Evolutionary conservation across 1,140 invertebrate genomes (phyloP).

Genomic region (Drosophila triauraria): DNA sequence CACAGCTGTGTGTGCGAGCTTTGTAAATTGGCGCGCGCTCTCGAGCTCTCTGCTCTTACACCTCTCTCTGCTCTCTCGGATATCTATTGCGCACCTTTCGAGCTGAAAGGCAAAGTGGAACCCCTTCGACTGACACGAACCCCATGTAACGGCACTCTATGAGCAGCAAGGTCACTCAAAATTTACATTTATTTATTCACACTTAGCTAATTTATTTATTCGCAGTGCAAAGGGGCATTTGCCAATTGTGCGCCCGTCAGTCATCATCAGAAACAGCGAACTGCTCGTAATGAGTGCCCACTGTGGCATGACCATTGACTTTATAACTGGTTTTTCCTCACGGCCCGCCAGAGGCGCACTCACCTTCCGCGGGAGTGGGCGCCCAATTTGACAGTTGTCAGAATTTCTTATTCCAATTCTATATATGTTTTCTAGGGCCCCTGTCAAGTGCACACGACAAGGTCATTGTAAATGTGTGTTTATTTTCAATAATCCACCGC

Average conservation of each 20-base stretch:
- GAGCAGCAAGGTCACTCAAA: slow-evolving; percentile 32
- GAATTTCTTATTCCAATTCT: slow-evolving; percentile 19
- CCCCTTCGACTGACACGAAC: slow-evolving; percentile 36
- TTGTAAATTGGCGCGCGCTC: slow-evolving; percentile 30
- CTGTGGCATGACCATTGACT: slow-evolving; percentile 79
- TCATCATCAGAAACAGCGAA: slow-evolving; percentile 41
- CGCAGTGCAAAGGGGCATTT: slow-evolving; percentile 4
- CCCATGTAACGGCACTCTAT: slow-evolving; percentile 52
- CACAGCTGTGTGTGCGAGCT: slow-evolving; percentile 65
- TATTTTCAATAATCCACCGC: slow-evolving; percentile 38
- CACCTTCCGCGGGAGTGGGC: slow-evolving; percentile 25
- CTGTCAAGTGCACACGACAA: slow-evolving; percentile 67
- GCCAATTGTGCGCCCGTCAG: slow-evolving; percentile 36
- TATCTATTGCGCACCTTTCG: slow-evolving; percentile 72
- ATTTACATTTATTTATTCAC: slow-evolving; percentile 42
- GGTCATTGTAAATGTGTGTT: slow-evolving; percentile 71
- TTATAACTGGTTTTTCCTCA: slow-evolving; percentile 75
- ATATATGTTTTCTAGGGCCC: slow-evolving; percentile 35
- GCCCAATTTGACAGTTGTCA: slow-evolving; percentile 32
- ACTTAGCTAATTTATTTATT: slow-evolving; percentile 38
- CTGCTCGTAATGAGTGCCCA: slow-evolving; percentile 50
- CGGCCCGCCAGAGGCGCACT: slow-evolving; percentile 57
- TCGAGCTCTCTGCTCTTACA: no score
- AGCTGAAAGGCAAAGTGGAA: slow-evolving; percentile 66
- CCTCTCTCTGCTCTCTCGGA: background rate